Base-by-base conservation (phyloP, 1,140 invertebrate species). In the Camponotus vicinus region DNA sequence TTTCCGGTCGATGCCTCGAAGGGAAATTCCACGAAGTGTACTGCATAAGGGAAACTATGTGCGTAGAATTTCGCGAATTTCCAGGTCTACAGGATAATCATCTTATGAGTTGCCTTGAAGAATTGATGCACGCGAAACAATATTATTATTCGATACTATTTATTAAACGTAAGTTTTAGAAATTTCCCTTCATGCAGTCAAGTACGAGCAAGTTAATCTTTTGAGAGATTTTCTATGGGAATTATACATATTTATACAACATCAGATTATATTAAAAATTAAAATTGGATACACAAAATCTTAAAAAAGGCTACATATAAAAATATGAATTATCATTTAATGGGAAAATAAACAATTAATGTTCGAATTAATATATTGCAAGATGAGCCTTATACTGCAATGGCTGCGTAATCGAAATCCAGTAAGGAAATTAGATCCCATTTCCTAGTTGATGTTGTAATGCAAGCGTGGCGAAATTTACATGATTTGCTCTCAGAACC, bases 1-100 rank as follows among this genome's bases (percentile, higher is more conserved):
- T 83, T 83, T 83, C 69, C 79, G 55, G 67, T 83, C 79, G 69
- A 75, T 83, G 79, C 79, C 79, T 83, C 55, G 79, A 83, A 83
- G 79, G 69, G 79, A 83, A 83, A 83, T 83, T 83, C 79, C 79
- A 61, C 27, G 40, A 40, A 49, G 79, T 82, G 52, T 75, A 83
- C 57, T 69, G 40, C 75, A 83, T 83, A 83, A 83, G 79, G n/a
- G 55, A 75, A 83, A 83, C 79, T 83, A 83, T 83, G 79, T 83
- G 79, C 79, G 79, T 83, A 83, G 79, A 83, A 83, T 83, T 83
- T 83, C 79, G 69, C 40, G 69, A 75, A 83, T 83, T 83, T 83
- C 79, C 79, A 61, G 79, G 69, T 83, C 57, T 83, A 63, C 55
- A 18, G 40, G 69, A 83, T 83, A 83, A 83, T 83, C 79, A 83